phyloP scores from a whole-genome alignment of 2,113 vertebrate genomes.

The Saccopteryx leptura region DNA sequence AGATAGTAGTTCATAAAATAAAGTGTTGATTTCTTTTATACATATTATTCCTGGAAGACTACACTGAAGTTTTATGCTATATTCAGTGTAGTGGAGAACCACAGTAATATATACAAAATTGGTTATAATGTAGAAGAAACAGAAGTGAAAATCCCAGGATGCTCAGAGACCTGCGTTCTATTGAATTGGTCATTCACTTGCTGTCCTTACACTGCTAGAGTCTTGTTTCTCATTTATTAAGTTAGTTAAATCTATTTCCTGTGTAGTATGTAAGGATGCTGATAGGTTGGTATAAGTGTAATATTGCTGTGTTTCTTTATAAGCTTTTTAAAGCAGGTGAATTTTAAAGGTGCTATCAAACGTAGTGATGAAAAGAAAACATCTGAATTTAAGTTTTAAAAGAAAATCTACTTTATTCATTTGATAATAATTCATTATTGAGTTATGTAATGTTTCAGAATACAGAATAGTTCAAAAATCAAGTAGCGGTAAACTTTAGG shows the following conservation, averaged over 20 bases:
- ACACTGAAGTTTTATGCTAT: conserved; percentile 4
- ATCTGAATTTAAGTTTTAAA: conserved; percentile 45
- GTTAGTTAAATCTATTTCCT: background rate
- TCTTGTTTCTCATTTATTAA: conserved; percentile 55
- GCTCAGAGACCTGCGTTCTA: background rate
- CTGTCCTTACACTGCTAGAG: background rate
- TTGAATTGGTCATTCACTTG: conserved; percentile 59
- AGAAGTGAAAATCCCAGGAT: conserved; percentile 24
- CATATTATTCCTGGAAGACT: background rate
- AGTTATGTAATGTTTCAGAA: background rate
- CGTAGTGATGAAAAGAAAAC: background rate
- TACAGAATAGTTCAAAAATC: background rate
- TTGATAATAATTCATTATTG: background rate
- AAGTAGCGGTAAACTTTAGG: conserved; percentile 25
- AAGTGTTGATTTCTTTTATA: conserved; percentile 34
- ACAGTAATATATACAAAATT: conserved; percentile 2
- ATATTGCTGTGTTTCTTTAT: conserved; percentile 25
- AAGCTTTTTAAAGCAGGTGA: conserved; percentile 48
- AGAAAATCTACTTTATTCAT: conserved; percentile 38
- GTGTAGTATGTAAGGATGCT: background rate
- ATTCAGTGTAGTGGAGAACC: conserved; percentile 7
- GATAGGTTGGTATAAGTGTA: background rate
- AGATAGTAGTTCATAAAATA: conserved; percentile 40
- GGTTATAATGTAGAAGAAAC: conserved; percentile 46
- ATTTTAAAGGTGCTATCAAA: conserved; percentile 63